Evolutionary conservation across 2,113 vertebrate genomes (phyloP).

Genomic region (Ahaetulla prasina): DNA sequence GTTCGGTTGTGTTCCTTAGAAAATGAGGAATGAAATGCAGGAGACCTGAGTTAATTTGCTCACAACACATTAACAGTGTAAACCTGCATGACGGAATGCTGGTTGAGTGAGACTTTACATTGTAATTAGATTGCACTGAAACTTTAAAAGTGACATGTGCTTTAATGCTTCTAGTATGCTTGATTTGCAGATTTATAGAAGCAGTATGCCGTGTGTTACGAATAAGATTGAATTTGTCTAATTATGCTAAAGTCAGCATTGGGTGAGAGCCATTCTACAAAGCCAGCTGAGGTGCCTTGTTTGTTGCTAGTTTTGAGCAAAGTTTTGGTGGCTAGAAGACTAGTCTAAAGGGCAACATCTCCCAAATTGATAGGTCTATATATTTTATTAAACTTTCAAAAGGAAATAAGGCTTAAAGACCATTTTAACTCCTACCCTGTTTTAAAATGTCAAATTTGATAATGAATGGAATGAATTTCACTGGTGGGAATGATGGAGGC

Average conservation of each 20-base stretch:
- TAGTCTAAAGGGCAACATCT: not conserved
- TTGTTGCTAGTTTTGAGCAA: not conserved
- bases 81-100: not conserved
- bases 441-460: not conserved
- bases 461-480: not conserved
- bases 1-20: constrained; percentile 17
- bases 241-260: not conserved
- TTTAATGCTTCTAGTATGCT: not conserved
- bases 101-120: not conserved
- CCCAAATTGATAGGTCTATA: not conserved
- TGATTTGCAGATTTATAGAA: not conserved
- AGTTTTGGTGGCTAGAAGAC: not conserved
- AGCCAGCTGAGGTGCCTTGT: not conserved
- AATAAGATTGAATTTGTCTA: constrained; percentile 16
- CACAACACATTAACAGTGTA: not conserved
- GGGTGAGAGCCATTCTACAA: too few species aligned
- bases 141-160: not conserved
- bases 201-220: constrained; percentile 23
- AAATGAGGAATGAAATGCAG: not conserved
- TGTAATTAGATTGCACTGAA: not conserved
- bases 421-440: not conserved
- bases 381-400: not conserved
- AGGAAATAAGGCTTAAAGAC: not conserved
- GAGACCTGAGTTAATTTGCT: not conserved
- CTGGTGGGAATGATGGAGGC: not conserved